Conservation (phyloP, 2,797 vertebrate species). For the Rhinichthys osculus region DNA sequence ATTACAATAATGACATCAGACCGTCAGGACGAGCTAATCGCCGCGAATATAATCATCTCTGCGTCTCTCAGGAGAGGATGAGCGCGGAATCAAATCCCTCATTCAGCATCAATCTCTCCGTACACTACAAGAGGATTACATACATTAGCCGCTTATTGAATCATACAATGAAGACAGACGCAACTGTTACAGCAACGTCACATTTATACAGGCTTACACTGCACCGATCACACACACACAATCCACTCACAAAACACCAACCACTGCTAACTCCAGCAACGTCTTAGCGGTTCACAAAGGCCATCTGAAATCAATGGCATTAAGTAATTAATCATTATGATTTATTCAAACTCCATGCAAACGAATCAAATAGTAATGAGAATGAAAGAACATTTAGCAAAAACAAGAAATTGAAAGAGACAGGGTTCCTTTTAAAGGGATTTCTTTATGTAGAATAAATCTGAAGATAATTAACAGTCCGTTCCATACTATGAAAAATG, state of each 20-base stretch:
- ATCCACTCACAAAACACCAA: slow-evolving; percentile 14
- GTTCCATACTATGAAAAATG: background rate
- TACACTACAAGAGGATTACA: slow-evolving; percentile 57
- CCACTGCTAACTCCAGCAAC: background rate
- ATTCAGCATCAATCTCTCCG: slow-evolving; percentile 9
- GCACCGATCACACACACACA: slow-evolving; percentile 1
- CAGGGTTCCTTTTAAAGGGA: background rate
- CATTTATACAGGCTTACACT: slow-evolving; percentile 36
- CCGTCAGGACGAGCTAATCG: background rate
- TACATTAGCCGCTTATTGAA: slow-evolving; percentile 60
- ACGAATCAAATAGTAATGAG: background rate
- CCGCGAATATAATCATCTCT: slow-evolving; percentile 12
- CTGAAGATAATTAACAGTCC: background rate
- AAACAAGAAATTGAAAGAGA: background rate
- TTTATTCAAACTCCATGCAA: slow-evolving; percentile 40
- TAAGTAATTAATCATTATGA: slow-evolving; percentile 51
- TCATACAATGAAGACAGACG: slow-evolving; percentile 56
- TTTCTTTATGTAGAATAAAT: background rate
- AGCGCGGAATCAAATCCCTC: slow-evolving; percentile 54
- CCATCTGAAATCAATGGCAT: slow-evolving; percentile 48
- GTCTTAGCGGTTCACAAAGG: slow-evolving; percentile 49
- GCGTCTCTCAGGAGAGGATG: slow-evolving; percentile 4
- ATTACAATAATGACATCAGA: slow-evolving; percentile 23
- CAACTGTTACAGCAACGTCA: slow-evolving; percentile 37
- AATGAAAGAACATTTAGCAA: background rate